Evolutionary conservation across 23 tunicate genomes (phyloP), one percentile per base, ranked within the genome.

Genomic region (Diplosoma virens): DNA sequence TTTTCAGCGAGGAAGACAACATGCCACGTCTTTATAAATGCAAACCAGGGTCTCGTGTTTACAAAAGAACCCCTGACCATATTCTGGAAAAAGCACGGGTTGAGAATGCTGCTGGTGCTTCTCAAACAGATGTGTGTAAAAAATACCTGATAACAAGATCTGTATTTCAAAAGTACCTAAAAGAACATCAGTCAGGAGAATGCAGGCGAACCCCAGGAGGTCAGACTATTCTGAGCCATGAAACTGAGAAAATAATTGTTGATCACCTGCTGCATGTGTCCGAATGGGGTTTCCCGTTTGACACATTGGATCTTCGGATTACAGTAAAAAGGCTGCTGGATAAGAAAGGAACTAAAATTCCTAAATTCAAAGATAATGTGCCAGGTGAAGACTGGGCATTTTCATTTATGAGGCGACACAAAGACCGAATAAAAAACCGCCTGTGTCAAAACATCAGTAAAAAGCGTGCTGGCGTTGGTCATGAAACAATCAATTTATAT

Each of bases 121-220:
- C n/a, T n/a, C n/a, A n/a, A n/a, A n/a, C n/a, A n/a, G n/a, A n/a
- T n/a, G n/a, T n/a, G n/a, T n/a, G n/a, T n/a, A n/a, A n/a, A n/a
- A n/a, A n/a, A n/a, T n/a, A n/a, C n/a, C n/a, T n/a, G n/a, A n/a
- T n/a, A n/a, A n/a, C n/a, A n/a, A n/a, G n/a, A n/a, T n/a, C n/a
- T n/a, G n/a, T n/a, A n/a, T n/a, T n/a, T n/a, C n/a, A n/a, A n/a
- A n/a, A n/a, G n/a, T n/a, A n/a, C n/a, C n/a, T n/a, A n/a, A n/a
- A n/a, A n/a, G n/a, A n/a, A n/a, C n/a, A n/a, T n/a, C n/a, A n/a
- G n/a, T n/a, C n/a, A n/a, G n/a, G n/a, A n/a, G n/a, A n/a, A n/a
- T n/a, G n/a, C n/a, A n/a, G n/a, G n/a, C n/a, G 69, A 28, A 61
- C 69, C 35, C 69, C 69, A 61, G 74, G 74, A 4, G 74, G 74